Conservation (phyloP, 2,797 vertebrate species). For the Tauraco hartlaubi region DNA sequence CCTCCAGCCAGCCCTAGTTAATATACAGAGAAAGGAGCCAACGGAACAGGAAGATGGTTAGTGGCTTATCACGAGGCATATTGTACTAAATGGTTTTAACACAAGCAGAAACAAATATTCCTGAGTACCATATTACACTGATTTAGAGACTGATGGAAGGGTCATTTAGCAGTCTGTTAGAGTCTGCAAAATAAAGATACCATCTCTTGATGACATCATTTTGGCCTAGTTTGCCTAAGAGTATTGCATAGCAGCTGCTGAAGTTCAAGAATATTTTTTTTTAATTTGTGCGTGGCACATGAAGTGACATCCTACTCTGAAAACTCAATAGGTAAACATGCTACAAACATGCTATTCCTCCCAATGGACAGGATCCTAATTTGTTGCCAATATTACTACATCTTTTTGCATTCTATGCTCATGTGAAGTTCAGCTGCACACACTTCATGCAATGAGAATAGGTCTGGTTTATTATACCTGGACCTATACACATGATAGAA, state of each 20-base stretch:
- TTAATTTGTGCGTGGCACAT: not conserved
- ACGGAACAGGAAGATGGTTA: not conserved
- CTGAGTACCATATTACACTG: not conserved
- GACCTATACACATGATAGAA: not conserved
- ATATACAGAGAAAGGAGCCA: constrained; percentile 21
- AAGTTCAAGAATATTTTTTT: not conserved
- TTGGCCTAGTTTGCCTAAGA: not conserved
- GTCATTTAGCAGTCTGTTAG: not conserved
- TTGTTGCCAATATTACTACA: not conserved
- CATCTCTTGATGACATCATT: not conserved
- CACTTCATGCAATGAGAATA: not conserved
- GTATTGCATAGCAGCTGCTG: not conserved
- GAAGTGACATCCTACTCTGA: not conserved
- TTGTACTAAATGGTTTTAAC: not conserved
- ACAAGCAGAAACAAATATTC: constrained; percentile 19
- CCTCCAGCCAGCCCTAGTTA: not conserved
- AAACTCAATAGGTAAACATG: not conserved
- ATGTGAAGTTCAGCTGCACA: not conserved
- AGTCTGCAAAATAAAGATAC: not conserved
- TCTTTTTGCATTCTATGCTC: not conserved
- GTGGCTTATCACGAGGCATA: not conserved
- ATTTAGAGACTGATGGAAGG: not conserved
- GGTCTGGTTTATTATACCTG: not conserved
- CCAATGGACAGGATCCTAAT: not conserved
- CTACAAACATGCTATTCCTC: not conserved